A percentile compares a stretch with the other conserved stretches of the same genome.
Conservation (phyloP, 2,888 invertebrate genomes). For the Hypselothyrea guttata region DNA sequence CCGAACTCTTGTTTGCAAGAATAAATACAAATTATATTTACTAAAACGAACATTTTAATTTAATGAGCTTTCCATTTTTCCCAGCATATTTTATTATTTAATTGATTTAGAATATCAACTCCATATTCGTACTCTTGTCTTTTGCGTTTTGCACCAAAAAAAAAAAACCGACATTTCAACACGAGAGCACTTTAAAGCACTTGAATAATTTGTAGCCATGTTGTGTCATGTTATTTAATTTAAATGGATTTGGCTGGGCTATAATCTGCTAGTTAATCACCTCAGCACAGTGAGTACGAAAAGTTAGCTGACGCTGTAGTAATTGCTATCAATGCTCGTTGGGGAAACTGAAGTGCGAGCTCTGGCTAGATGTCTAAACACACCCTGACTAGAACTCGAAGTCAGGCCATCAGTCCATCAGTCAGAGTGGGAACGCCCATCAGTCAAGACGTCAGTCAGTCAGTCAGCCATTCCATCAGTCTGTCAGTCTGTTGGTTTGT, state of each 20-base stretch:
- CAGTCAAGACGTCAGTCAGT: conserved; percentile 30
- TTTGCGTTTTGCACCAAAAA: too few relatives aligned
- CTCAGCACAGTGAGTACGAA: conserved; percentile 16
- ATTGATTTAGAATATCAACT: too few relatives aligned
- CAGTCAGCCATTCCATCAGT: conserved; percentile 23
- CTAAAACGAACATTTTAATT: too few relatives aligned
- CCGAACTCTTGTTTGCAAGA: too few relatives aligned
- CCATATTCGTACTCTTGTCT: too few relatives aligned
- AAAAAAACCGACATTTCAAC: too few relatives aligned
- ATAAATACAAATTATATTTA: too few relatives aligned
- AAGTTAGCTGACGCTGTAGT: conserved; percentile 30
- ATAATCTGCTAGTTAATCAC: conserved; percentile 16
- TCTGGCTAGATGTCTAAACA: conserved; percentile 36
- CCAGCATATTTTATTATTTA: too few relatives aligned
- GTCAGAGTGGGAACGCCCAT: conserved; percentile 39
- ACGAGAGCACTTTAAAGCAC: not conserved
- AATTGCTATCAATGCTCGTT: conserved; percentile 36
- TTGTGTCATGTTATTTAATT: conserved; percentile 18
- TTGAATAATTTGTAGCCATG: not conserved
- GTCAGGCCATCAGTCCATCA: conserved; percentile 41
- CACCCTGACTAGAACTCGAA: conserved; percentile 33
- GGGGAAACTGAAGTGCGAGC: conserved; percentile 31
- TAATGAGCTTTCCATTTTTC: too few relatives aligned
- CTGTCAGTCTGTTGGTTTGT: conserved; percentile 11
- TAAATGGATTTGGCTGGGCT: conserved; percentile 3